phyloP scores from a whole-genome alignment of 2,888 invertebrate genomes.

The Drosophila monieri region DNA sequence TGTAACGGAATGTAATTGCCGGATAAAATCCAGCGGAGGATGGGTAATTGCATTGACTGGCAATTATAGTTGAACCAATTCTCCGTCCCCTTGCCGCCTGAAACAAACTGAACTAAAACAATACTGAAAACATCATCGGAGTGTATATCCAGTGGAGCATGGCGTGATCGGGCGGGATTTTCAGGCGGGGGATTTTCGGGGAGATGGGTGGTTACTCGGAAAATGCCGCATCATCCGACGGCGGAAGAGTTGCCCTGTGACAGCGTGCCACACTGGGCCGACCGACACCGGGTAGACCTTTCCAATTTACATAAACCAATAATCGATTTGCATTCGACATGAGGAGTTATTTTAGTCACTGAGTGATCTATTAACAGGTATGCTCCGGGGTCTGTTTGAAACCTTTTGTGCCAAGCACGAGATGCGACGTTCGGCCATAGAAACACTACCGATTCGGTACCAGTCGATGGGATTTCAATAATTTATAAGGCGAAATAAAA shows the following conservation, averaged over 20 bases:
- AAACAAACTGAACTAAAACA: slow-evolving; percentile 23
- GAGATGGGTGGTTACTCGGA: not conserved
- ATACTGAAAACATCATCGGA: not conserved
- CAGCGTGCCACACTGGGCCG: no score
- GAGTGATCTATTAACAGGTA: slow-evolving; percentile 24
- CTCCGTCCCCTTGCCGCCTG: slow-evolving; percentile 21
- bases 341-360: slow-evolving; percentile 14
- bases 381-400: slow-evolving; percentile 2
- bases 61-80: slow-evolving; percentile 41
- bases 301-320: slow-evolving; percentile 20
- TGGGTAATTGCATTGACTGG: slow-evolving; percentile 40
- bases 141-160: slow-evolving; percentile 13
- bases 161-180: slow-evolving; percentile 25
- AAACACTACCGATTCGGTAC: slow-evolving; percentile 17
- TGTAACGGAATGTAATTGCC: slow-evolving; percentile 66
- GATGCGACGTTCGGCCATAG: slow-evolving; percentile 14
- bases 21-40: slow-evolving; percentile 19
- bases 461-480: not conserved
- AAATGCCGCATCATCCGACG: slow-evolving; percentile 52
- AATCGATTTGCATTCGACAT: slow-evolving; percentile 15
- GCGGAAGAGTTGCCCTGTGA: slow-evolving; percentile 6
- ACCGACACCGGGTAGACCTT: slow-evolving; percentile 9
- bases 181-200: not conserved
- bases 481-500: not conserved
- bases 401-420: slow-evolving; percentile 37